Evolutionary conservation across 2,113 vertebrate genomes (phyloP), one percentile per base, ranked within the genome.

Genomic region (Sylvilagus bachmani): DNA sequence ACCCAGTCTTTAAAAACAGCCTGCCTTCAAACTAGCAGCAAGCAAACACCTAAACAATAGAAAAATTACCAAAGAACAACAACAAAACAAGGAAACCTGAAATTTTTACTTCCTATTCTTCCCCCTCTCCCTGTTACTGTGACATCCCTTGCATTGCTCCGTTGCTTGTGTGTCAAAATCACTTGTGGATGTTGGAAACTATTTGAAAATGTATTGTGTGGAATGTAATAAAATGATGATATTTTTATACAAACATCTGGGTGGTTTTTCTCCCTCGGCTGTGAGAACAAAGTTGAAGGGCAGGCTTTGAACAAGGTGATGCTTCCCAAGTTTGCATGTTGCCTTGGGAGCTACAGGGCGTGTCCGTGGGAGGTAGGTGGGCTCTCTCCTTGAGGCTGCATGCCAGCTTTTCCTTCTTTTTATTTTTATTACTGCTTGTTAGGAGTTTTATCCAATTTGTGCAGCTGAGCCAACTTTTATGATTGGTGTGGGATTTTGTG

Each of bases 221-320:
- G 99, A 99, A 99, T 99, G 99, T 99, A 99, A 99, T 99, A 99
- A 99, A 99, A 99, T 99, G 98, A 99, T 98, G 96, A 98, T 99
- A 99, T 99, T 99, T 99, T 99, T 99, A 98, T 99, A 99, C 98
- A 98, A 99, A 99, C 98, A 98, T 97, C 97, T 98, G 96, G 97
- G 94, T 33, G 96, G 84, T 97, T 98, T 97, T 96, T 98, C 97
- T 17, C 62, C 53, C 96, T 98, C 97, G 97, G 97, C 92, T 97
- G 44, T 13, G 69, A 97, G 96, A 97, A 97, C 2, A 17, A 84
- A 97, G 70, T 95, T 64, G 89, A 93, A 70, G 51, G 51, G 61
- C 53, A 96, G 81, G 17, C 91, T 90, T 97, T 96, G 97, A 97
- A 90, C 74, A 31, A 97, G 96, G 55, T 4, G 19, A 33, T 86